phyloP scores from a whole-genome alignment of 2,797 vertebrate species.

The Sitta carolinensis region DNA sequence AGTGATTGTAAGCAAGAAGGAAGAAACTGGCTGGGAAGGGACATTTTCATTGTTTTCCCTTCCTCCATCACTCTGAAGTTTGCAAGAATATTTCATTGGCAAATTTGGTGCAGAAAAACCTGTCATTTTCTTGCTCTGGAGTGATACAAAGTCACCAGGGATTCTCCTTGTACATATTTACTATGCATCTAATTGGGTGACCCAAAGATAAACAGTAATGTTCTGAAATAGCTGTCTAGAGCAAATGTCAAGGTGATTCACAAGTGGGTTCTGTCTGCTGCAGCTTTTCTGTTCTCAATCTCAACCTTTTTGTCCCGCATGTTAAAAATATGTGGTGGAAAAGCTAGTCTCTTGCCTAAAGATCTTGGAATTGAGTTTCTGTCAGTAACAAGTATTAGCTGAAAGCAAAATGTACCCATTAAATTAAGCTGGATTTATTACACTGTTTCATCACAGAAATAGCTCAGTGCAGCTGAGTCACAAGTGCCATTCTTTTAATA shows the following conservation, averaged over 20 bases:
- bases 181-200: neutral
- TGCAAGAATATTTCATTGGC: neutral
- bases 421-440: neutral
- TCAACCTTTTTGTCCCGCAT: neutral
- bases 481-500: neutral
- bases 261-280: neutral
- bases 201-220: neutral
- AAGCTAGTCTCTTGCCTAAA: neutral
- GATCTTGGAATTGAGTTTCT: neutral
- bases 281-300: neutral
- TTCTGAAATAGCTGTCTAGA: neutral
- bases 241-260: conserved; percentile 15
- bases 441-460: neutral
- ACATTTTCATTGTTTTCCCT: neutral
- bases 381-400: neutral
- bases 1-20: neutral
- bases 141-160: neutral
- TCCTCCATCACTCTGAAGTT: neutral
- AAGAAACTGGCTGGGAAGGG: neutral
- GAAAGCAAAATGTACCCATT: neutral
- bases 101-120: neutral
- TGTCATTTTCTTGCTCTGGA: neutral
- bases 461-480: neutral
- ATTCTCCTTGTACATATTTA: neutral
- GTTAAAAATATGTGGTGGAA: neutral